phyloP scores from a whole-genome alignment of 2,888 invertebrate genomes.

The Heliconius ismenius region DNA sequence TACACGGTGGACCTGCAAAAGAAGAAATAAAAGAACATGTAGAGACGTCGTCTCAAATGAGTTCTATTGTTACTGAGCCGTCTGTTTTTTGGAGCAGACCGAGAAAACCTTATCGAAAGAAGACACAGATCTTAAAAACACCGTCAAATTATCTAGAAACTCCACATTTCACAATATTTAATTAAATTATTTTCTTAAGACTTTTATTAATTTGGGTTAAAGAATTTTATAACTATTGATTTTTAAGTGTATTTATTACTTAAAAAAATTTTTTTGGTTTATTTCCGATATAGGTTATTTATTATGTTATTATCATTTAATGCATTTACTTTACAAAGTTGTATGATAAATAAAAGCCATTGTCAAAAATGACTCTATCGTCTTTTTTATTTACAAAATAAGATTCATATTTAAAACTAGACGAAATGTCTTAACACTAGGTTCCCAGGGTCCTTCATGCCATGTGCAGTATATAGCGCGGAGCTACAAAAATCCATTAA shows the following conservation, averaged over 20 bases:
- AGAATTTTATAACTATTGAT: not conserved
- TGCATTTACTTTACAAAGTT: not conserved
- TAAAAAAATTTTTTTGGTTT: not conserved
- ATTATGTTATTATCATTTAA: not conserved
- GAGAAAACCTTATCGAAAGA: slow-evolving; percentile 47
- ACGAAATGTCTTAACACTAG: too few species aligned
- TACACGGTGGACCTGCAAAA: slow-evolving; percentile 34
- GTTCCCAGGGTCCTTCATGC: too few species aligned
- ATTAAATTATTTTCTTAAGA: slow-evolving; percentile 7
- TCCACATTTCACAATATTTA: slow-evolving; percentile 14
- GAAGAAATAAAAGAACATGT: slow-evolving; percentile 26
- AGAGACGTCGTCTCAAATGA: slow-evolving; percentile 18
- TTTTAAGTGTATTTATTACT: not conserved
- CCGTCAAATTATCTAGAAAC: slow-evolving; percentile 26
- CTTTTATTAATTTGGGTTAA: not conserved
- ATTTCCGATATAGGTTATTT: not conserved
- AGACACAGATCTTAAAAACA: slow-evolving; percentile 31
- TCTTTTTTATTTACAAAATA: not conserved
- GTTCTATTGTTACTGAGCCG: slow-evolving; percentile 52
- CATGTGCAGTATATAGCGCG: too few species aligned
- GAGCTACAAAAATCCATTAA: not conserved
- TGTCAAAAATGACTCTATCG: not conserved
- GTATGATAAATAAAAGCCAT: not conserved
- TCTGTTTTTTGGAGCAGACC: slow-evolving; percentile 68
- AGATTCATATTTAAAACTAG: not conserved